Evolutionary conservation across 30 jellyfish, hydroid and myxozoan species (phyloP).

Genomic region (Mastigias papua): DNA sequence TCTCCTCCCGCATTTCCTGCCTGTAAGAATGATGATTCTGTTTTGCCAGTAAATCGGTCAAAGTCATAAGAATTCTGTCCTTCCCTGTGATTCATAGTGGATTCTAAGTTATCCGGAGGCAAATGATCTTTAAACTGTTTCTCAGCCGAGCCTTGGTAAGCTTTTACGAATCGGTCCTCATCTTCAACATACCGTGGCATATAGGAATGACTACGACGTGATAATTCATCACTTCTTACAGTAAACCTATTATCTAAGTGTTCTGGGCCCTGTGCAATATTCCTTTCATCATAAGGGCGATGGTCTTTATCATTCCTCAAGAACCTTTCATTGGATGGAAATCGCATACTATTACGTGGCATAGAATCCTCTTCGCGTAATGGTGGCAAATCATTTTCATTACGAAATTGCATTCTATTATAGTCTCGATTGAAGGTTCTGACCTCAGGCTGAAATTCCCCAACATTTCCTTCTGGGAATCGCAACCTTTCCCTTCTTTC

Average conservation of each 20-base stretch:
- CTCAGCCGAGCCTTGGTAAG: background rate
- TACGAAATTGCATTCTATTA: background rate
- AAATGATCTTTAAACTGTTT: background rate
- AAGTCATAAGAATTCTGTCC: background rate
- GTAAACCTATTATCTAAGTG: background rate
- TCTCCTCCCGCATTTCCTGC: background rate
- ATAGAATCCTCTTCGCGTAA: background rate
- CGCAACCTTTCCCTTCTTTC: background rate
- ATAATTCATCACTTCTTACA: background rate
- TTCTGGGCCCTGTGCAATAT: background rate
- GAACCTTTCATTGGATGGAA: background rate
- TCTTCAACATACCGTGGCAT: background rate
- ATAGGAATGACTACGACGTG: background rate
- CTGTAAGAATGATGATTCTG: background rate
- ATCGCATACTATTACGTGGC: background rate
- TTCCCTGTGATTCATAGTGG: background rate
- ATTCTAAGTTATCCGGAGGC: background rate
- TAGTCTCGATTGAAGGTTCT: background rate
- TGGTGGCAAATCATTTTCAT: background rate
- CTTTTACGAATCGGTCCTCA: background rate
- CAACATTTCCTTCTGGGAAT: background rate
- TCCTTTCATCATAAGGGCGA: background rate
- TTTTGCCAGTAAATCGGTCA: background rate
- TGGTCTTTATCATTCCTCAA: background rate
- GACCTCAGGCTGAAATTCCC: background rate